These are phyloP conservation scores for Cotesia congregata DNA, from an alignment of 2,888 invertebrate genomes.

Conservation along the genomic window DNA sequence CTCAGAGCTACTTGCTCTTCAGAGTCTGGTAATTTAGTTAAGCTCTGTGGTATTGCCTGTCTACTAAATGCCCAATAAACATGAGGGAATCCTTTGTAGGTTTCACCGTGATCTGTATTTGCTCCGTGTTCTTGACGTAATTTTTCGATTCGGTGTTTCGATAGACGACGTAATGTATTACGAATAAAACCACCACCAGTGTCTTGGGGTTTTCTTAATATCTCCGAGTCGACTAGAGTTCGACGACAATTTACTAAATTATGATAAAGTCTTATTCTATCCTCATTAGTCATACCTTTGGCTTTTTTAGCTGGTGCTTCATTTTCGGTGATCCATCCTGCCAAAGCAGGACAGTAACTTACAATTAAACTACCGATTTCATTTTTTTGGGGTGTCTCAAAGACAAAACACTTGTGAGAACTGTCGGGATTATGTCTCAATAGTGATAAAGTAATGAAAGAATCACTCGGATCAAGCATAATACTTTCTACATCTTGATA, in stretches of 20 bases:
- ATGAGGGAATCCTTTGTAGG: slow-evolving; percentile 88
- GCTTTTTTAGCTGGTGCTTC: slow-evolving; percentile 76
- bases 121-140: slow-evolving; percentile 78
- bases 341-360: slow-evolving; percentile 89
- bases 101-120: slow-evolving; percentile 80
- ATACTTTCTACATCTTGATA: slow-evolving; percentile 93
- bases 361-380: slow-evolving; percentile 94
- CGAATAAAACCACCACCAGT: slow-evolving; percentile 88
- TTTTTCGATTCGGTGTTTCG: slow-evolving; percentile 87
- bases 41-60: slow-evolving; percentile 83
- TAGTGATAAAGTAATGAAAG: slow-evolving; percentile 90
- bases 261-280: slow-evolving; percentile 88
- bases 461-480: slow-evolving; percentile 91
- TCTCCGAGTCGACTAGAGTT: slow-evolving; percentile 85
- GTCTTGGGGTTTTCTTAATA: slow-evolving; percentile 87
- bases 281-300: slow-evolving; percentile 87
- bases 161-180: slow-evolving; percentile 88
- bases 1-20: slow-evolving; percentile 89
- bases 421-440: slow-evolving; percentile 79
- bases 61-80: slow-evolving; percentile 94
- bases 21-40: slow-evolving; percentile 86
- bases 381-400: slow-evolving; percentile 90
- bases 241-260: slow-evolving; percentile 88
- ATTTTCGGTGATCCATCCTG: slow-evolving; percentile 85
- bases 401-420: slow-evolving; percentile 89